Evolutionary conservation across 2,113 vertebrate species (phyloP).

Genomic region (Sylvilagus bachmani): DNA sequence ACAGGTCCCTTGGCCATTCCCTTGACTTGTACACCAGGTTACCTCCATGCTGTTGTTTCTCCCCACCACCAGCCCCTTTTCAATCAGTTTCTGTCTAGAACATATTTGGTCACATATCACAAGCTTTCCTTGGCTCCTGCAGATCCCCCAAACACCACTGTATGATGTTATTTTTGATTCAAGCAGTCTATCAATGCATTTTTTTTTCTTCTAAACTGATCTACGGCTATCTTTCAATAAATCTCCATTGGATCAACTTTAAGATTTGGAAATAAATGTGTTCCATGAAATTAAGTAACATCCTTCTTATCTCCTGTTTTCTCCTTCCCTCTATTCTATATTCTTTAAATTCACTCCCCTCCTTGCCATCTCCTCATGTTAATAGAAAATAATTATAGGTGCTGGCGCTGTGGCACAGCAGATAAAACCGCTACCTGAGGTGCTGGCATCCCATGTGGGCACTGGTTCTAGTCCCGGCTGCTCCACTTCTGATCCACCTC

Average conservation of each 20-base stretch:
- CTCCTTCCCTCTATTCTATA: background rate
- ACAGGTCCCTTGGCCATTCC: background rate
- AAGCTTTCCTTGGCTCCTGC: background rate
- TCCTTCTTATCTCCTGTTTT: background rate
- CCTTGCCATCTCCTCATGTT: background rate
- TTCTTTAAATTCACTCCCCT: background rate
- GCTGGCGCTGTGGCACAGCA: no score
- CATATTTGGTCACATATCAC: background rate
- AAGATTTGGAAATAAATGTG: background rate
- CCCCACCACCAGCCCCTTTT: background rate
- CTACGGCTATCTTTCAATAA: background rate
- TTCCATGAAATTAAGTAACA: slow-evolving; percentile 16
- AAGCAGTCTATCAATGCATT: background rate
- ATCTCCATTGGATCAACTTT: background rate
- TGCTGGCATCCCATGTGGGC: no score
- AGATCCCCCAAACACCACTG: background rate
- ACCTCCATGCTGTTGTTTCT: background rate
- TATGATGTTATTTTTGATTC: background rate
- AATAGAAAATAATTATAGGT: background rate
- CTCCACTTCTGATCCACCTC: no score
- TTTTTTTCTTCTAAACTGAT: slow-evolving; percentile 21
- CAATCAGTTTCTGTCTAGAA: background rate
- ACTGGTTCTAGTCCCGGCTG: no score
- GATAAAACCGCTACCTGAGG: no score
- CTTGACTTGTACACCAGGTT: background rate